Percentiles rank a stretch among this genome's conserved stretches.
Evolutionary conservation across 2,797 vertebrate genomes (phyloP).

Genomic region (Garrulus glandarius): DNA sequence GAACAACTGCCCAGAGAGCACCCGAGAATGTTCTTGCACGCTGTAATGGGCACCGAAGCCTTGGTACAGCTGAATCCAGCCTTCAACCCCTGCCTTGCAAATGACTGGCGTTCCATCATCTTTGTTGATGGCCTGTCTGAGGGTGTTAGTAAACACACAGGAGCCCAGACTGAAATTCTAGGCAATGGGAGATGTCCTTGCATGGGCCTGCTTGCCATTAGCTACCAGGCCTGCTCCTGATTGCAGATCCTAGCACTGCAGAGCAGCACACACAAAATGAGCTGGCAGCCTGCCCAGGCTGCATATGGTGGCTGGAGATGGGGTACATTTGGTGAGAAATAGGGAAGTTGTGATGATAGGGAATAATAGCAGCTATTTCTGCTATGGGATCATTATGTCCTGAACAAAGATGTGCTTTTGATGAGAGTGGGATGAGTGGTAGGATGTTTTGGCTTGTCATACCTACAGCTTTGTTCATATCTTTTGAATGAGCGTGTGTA

Average conservation of each 20-base stretch:
- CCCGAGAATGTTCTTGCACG: neutral
- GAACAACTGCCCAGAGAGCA: constrained; percentile 6
- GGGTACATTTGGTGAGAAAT: neutral
- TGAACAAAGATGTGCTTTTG: neutral
- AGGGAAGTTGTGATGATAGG: neutral
- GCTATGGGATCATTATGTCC: neutral
- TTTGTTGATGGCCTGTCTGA: constrained; percentile 28
- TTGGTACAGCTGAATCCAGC: neutral
- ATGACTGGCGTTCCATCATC: constrained; percentile 28
- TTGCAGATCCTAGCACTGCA: neutral
- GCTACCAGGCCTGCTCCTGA: neutral
- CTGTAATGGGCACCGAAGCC: neutral
- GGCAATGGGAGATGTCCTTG: neutral
- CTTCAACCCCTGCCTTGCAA: neutral
- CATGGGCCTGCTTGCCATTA: neutral
- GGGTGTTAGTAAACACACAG: neutral
- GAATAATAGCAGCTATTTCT: neutral
- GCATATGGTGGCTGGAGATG: neutral
- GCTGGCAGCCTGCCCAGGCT: neutral
- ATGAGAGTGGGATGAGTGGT: neutral
- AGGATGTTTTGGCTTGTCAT: neutral
- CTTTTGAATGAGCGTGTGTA: neutral
- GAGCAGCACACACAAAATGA: neutral
- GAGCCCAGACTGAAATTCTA: constrained; percentile 1
- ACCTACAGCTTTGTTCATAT: neutral